phyloP scores from a whole-genome alignment of 53 echinoderm and acorn worm genomes.

The Astropecten irregularis region DNA sequence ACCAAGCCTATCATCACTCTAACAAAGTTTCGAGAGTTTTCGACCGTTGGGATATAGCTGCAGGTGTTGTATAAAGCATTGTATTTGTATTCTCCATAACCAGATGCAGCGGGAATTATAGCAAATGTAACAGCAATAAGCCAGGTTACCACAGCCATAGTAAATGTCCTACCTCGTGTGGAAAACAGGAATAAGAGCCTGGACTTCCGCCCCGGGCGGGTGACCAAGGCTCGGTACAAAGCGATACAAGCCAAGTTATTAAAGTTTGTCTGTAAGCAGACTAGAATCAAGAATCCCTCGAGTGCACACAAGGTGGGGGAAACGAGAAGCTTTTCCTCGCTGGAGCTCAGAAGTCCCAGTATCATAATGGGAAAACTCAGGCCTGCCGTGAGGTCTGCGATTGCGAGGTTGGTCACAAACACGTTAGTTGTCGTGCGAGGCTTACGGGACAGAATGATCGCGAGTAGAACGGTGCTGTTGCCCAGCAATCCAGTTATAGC shows the following conservation, averaged over 20 bases:
- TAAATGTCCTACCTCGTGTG: not conserved
- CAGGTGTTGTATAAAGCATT: conserved; percentile 13
- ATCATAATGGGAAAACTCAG: conserved; percentile 16
- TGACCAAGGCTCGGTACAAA: conserved; percentile 17
- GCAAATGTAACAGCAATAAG: not conserved
- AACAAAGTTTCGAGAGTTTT: not conserved
- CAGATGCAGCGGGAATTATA: not conserved
- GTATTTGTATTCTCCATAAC: conserved; percentile 13
- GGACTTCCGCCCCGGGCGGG: not conserved
- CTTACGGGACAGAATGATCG: conserved; percentile 33
- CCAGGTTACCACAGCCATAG: conserved; percentile 8
- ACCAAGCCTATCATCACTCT: not conserved
- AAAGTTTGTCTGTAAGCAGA: conserved; percentile 7
- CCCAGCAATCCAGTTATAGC: conserved; percentile 7
- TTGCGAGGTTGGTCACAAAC: conserved; percentile 42
- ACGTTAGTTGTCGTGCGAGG: conserved; percentile 34
- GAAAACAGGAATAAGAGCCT: not conserved
- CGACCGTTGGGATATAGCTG: conserved; percentile 1
- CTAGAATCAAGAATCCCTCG: not conserved
- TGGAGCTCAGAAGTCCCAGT: conserved; percentile 14
- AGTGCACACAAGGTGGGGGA: not conserved
- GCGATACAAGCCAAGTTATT: conserved; percentile 32
- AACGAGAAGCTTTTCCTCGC: not conserved
- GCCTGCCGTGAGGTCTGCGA: conserved; percentile 20
- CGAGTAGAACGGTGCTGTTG: conserved; percentile 18